phyloP scores from a whole-genome alignment of 2,888 invertebrate species.

The Graphium colonna region DNA sequence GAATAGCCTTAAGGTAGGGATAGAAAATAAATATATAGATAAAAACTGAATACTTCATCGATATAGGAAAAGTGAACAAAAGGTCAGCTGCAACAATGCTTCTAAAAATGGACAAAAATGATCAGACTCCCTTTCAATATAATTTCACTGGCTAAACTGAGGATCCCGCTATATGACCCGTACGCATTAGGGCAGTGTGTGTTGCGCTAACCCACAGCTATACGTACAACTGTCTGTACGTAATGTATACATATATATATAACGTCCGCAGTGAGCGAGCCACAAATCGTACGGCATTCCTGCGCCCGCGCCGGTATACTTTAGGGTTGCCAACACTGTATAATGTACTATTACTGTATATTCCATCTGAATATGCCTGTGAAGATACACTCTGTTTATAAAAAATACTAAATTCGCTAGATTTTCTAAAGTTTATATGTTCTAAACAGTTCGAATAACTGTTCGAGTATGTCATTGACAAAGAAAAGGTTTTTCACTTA shows the following conservation, averaged over 20 bases:
- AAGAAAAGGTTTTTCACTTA: too few species aligned
- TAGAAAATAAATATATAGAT: too few species aligned
- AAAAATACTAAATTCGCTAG: too few species aligned
- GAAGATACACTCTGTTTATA: too few species aligned
- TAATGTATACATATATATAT: constrained; percentile 29
- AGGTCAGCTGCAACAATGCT: constrained; percentile 28
- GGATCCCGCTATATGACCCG: constrained; percentile 78
- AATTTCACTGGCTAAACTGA: constrained; percentile 78
- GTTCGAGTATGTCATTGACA: too few species aligned
- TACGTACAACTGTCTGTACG: constrained; percentile 54
- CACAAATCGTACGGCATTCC: constrained; percentile 80
- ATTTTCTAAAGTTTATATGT: too few species aligned
- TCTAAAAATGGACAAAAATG: constrained; percentile 62
- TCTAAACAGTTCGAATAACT: too few species aligned
- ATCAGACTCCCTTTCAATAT: constrained; percentile 78
- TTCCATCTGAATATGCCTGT: too few species aligned
- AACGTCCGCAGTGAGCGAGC: constrained; percentile 64
- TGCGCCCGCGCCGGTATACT: constrained; percentile 45
- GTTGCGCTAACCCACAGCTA: constrained; percentile 59
- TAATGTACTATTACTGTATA: too few species aligned
- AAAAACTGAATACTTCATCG: constrained; percentile 20
- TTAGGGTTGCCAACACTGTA: too few species aligned
- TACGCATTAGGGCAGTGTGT: constrained; percentile 80
- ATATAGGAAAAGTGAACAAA: constrained; percentile 4
- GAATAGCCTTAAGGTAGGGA: too few species aligned